Evolutionary conservation across 2,797 vertebrate species (phyloP).

Genomic region (Megalops cyprinoides): DNA sequence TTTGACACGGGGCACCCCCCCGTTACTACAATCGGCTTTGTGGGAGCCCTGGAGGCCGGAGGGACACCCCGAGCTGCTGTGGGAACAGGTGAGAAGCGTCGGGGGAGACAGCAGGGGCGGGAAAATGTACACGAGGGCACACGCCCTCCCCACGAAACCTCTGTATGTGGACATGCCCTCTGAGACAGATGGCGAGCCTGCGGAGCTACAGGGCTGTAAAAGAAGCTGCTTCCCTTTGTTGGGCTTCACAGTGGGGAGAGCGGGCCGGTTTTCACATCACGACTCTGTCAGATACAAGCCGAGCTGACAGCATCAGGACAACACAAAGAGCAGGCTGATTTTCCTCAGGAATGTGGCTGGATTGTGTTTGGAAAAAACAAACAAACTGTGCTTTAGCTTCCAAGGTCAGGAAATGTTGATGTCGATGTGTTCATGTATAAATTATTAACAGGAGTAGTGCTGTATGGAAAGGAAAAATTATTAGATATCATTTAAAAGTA

Average conservation of each 20-base stretch:
- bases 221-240: slow-evolving; percentile 77
- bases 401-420: background rate
- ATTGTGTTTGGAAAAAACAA: background rate
- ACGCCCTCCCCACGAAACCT: background rate
- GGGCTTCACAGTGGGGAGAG: background rate
- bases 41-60: slow-evolving; percentile 64
- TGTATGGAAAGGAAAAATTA: too few relatives aligned
- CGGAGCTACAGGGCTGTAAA: slow-evolving; percentile 72
- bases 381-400: background rate
- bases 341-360: slow-evolving; percentile 50
- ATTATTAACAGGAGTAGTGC: background rate
- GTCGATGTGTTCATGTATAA: background rate
- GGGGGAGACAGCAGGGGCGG: background rate
- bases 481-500: too few relatives aligned
- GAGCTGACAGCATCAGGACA: slow-evolving; percentile 57
- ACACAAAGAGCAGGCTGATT: slow-evolving; percentile 55
- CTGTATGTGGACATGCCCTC: background rate
- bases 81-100: slow-evolving; percentile 16
- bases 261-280: background rate
- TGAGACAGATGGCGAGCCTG: slow-evolving; percentile 69
- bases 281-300: too few relatives aligned
- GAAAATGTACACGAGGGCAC: background rate
- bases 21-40: slow-evolving; percentile 67
- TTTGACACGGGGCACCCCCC: slow-evolving; percentile 66
- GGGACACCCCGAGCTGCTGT: slow-evolving; percentile 58